These are phyloP conservation scores for Beris morrisii DNA, from an alignment of 2,888 invertebrate genomes.

Conservation along the genomic window DNA sequence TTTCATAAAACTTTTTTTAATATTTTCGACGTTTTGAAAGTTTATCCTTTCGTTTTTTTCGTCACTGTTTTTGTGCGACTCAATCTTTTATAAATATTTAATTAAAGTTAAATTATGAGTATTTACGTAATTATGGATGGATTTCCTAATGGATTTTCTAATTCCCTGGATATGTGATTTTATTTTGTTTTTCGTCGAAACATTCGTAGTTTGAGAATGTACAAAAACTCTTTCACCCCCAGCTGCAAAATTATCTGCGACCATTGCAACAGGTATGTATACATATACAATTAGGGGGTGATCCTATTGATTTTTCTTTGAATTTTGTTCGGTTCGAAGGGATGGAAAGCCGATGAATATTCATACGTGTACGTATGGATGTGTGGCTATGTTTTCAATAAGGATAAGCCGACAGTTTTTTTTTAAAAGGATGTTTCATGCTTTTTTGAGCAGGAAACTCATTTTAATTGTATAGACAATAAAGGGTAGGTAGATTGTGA, in stretches of 20 bases:
- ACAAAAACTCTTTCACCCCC: background rate
- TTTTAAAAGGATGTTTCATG: too few species aligned
- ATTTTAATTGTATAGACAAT: too few species aligned
- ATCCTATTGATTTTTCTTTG: conserved; percentile 23
- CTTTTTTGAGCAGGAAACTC: too few species aligned
- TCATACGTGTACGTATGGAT: too few species aligned
- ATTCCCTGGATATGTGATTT: conserved; percentile 19
- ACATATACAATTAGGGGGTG: background rate
- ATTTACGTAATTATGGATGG: conserved; percentile 11
- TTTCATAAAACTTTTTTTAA: conserved; percentile 8
- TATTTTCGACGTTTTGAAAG: background rate
- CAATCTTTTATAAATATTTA: background rate
- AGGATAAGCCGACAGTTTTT: too few species aligned
- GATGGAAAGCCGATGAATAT: too few species aligned
- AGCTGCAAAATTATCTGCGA: conserved; percentile 25
- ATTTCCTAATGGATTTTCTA: background rate
- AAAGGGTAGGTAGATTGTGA: too few species aligned
- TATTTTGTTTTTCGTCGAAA: background rate
- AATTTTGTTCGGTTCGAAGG: conserved; percentile 2
- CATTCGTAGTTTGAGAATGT: conserved; percentile 6
- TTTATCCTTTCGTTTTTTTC: too few species aligned
- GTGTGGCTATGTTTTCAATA: too few species aligned
- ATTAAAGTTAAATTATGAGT: conserved; percentile 2
- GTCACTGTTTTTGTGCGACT: conserved; percentile 15
- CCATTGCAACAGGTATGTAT: conserved; percentile 35